These are phyloP conservation scores for Sebastes diploproa DNA, from an alignment of 2,797 vertebrate genomes.

Conservation along the genomic window DNA sequence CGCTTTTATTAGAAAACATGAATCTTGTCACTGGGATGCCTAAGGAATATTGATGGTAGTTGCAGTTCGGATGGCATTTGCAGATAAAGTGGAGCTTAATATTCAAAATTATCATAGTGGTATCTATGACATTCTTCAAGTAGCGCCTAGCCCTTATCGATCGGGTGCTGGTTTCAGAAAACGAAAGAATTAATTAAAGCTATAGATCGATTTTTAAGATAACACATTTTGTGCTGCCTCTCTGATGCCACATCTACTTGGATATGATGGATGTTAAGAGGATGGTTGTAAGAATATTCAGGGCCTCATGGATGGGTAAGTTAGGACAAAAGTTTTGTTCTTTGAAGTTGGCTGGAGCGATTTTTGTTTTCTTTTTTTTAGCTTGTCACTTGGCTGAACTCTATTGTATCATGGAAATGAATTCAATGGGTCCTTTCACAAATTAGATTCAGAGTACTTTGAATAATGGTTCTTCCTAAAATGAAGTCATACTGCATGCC, in stretches of 20 bases:
- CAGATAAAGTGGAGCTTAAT: constrained; percentile 79
- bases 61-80: constrained; percentile 68
- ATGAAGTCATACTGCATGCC: constrained; percentile 38
- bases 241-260: constrained; percentile 57
- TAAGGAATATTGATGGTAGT: constrained; percentile 74
- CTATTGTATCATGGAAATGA: constrained; percentile 31
- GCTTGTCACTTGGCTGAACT: constrained; percentile 35
- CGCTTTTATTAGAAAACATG: constrained; percentile 81
- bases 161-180: constrained; percentile 67
- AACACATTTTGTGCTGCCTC: constrained; percentile 65
- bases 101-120: constrained; percentile 77
- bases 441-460: constrained; percentile 48
- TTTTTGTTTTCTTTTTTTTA: constrained; percentile 22
- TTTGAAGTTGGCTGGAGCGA: constrained; percentile 26
- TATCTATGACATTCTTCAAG: constrained; percentile 74
- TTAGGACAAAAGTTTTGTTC: constrained; percentile 44
- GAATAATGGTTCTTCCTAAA: constrained; percentile 49
- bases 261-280: constrained; percentile 73
- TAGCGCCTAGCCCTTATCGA: constrained; percentile 64
- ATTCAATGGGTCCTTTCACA: constrained; percentile 36
- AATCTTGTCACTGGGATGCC: constrained; percentile 72
- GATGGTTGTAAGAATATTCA: constrained; percentile 57
- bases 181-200: constrained; percentile 77
- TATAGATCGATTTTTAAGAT: constrained; percentile 73
- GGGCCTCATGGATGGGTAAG: constrained; percentile 21